Evolutionary conservation across 2,113 vertebrate species (phyloP), one percentile per base, ranked within the genome.

Genomic region (Lagopus muta): DNA sequence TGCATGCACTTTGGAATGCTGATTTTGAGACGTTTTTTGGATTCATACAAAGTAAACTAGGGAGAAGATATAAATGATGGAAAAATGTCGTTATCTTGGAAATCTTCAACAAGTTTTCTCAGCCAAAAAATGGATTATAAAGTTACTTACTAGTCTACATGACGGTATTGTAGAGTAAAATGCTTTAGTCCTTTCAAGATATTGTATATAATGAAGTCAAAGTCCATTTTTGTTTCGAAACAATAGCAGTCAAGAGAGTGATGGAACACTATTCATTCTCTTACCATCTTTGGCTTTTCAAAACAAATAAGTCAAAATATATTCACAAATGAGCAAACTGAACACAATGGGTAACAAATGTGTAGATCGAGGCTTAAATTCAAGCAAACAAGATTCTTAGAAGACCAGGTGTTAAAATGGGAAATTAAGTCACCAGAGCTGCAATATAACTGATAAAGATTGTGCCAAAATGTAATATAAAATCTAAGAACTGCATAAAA

Each of bases 51-150:
- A 66, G 8, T 6, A 82, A 79, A 34, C 5, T 60, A 38, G 8
- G 13, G 22, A 89, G 27, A 82, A 55, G 11, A 3, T 89, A 13
- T 57, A 36, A 79, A 38, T 30, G 5, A 21, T 20, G 11, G n/a
- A 10, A 91, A 81, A 77, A 86, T 52, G 4, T 13, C 47, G 19
- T 25, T 61, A 69, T 50, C 6, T 7, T 19, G 6, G 9, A 40
- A 17, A 66, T 86, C 80, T 88, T 27, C 17, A 83, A 61, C 1
- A 40, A 36, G 1, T 43, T 90, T 79, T 24, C 25, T 92, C 32
- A 61, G 15, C 4, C 43, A 21, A 76, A 88, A 66, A 34, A 4
- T 3, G 18, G 2, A 21, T 0, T 0, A 60, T 36, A 19, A 61
- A 38, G 7, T 73, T 74, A 79, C 43, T 79, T 85, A 38, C 11